Conservation (phyloP, 2,888 invertebrate species). For the Agrypnus murinus region DNA sequence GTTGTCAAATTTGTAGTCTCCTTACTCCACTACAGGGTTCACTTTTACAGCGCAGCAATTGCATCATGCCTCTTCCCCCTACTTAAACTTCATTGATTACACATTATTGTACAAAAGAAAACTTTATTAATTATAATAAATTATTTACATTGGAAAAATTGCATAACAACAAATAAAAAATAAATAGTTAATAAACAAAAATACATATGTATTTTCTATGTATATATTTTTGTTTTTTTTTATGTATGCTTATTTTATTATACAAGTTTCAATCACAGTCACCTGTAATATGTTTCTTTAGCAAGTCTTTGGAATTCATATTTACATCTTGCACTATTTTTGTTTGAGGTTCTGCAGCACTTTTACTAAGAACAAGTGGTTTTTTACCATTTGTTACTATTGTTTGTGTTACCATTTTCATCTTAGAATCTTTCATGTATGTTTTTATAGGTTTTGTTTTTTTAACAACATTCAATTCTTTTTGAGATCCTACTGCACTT, state of each 20-base stretch:
- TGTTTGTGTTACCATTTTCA: not conserved
- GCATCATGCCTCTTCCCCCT: too few species aligned
- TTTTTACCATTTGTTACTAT: not conserved
- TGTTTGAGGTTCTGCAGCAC: slow-evolving; percentile 9
- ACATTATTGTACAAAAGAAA: too few species aligned
- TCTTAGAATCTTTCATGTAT: slow-evolving; percentile 27
- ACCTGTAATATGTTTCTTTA: slow-evolving; percentile 27
- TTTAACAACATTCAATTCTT: not conserved
- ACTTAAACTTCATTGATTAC: too few species aligned
- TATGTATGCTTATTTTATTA: slow-evolving; percentile 1
- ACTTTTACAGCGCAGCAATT: too few species aligned
- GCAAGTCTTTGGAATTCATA: slow-evolving; percentile 17
- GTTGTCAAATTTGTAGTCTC: too few species aligned
- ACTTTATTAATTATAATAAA: too few species aligned
- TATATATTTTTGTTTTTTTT: not conserved
- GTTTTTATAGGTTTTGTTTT: slow-evolving; percentile 37
- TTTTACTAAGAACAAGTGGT: slow-evolving; percentile 4
- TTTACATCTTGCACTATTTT: slow-evolving; percentile 31
- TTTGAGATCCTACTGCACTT: not conserved
- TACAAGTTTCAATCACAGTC: slow-evolving; percentile 33
- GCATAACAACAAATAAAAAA: slow-evolving; percentile 25
- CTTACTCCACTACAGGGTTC: too few species aligned
- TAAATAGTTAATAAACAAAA: slow-evolving; percentile 10
- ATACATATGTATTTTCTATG: not conserved
- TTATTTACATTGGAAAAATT: too few species aligned